Percentiles rank a stretch among this genome's conserved stretches.
Conservation (phyloP, 30 jellyfish, hydroid and myxozoan species). For the Pelagia noctiluca region DNA sequence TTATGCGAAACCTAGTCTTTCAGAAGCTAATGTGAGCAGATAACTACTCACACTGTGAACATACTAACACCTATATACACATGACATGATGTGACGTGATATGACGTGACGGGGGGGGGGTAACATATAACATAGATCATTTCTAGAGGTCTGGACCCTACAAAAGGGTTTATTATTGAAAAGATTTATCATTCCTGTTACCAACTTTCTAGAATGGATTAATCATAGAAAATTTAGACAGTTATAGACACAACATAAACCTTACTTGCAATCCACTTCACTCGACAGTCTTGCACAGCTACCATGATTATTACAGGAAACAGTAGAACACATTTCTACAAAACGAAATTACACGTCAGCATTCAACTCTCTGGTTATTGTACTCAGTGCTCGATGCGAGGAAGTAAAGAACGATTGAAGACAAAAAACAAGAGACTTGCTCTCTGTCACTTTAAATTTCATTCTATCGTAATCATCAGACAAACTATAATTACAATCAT, state of each 20-base stretch:
- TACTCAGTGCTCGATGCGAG: neutral
- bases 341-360: neutral
- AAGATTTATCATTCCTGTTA: neutral
- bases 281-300: slow-evolving; percentile 8
- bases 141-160: neutral
- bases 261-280: slow-evolving; percentile 50
- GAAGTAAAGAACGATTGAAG: neutral
- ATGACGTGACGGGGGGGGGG: neutral
- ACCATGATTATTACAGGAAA: slow-evolving; percentile 42
- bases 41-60: no score
- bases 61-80: no score
- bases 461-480: neutral
- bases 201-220: neutral
- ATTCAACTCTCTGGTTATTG: neutral
- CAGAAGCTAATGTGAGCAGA: no score
- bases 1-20: no score
- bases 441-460: neutral
- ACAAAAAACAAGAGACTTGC: neutral
- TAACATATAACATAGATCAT: no score
- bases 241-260: neutral
- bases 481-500: neutral
- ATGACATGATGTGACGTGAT: neutral
- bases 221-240: neutral
- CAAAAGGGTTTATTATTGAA: neutral
- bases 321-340: slow-evolving; percentile 42